Base-by-base conservation (phyloP, 1,140 invertebrate genomes). In the Chelonus insularis region DNA sequence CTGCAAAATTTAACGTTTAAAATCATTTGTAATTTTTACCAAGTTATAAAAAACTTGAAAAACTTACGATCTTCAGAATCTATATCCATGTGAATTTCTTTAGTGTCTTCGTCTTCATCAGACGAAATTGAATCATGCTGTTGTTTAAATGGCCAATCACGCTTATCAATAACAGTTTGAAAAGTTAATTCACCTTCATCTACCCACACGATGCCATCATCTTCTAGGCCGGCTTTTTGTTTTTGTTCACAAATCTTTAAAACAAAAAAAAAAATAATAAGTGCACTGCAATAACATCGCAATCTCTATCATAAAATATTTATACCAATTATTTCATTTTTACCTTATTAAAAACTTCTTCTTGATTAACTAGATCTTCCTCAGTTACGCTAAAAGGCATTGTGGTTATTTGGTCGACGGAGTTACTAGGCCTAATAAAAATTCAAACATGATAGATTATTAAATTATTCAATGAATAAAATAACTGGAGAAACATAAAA, bases 271-370 rank as follows among this genome's bases (percentile, higher is more conserved):
- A 52, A n/a, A n/a, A n/a, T n/a, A n/a, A n/a, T n/a, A n/a, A n/a
- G n/a, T n/a, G n/a, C n/a, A n/a, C n/a, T n/a, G n/a, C n/a, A n/a
- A n/a, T n/a, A n/a, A n/a, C n/a, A n/a, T n/a, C n/a, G n/a, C n/a
- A n/a, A n/a, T n/a, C n/a, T n/a, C n/a, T n/a, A n/a, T n/a, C n/a
- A n/a, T n/a, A n/a, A n/a, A n/a, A n/a, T n/a, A n/a, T n/a, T n/a
- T n/a, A n/a, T n/a, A n/a, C n/a, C n/a, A n/a, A n/a, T n/a, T n/a
- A n/a, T n/a, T n/a, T n/a, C n/a, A n/a, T 57, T 60, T 80, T 83
- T 54, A 84, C 81, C 72, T 85, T 83, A 66, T 86, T 83, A 76
- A 87, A 87, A 70, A 85, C 71, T 56, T 86, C 81, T 62, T 82
- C 77, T 65, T 74, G 80, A 39, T 83, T 71, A 57, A 81, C 77